These are phyloP conservation scores for Stylophora pistillata DNA, from an alignment of 64 coral and sea anemone genomes.

Conservation along the genomic window DNA sequence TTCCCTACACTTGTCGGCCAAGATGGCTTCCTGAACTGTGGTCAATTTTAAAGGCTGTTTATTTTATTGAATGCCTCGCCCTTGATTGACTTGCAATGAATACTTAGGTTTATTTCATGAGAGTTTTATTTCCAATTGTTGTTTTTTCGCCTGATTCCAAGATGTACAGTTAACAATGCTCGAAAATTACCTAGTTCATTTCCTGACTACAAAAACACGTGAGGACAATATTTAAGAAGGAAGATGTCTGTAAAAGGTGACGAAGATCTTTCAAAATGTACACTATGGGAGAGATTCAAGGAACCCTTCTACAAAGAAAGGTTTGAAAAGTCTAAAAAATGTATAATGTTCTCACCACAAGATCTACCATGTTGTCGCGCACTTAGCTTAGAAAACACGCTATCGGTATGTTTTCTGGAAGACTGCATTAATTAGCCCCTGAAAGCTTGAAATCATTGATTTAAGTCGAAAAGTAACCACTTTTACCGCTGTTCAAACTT, in stretches of 20 bases:
- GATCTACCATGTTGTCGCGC: not conserved
- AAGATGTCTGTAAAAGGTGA: slow-evolving; percentile 4
- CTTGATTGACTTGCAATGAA: not conserved
- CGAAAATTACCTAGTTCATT: not conserved
- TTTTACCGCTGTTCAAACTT: too few species aligned
- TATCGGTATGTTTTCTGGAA: too few species aligned
- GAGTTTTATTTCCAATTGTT: not conserved
- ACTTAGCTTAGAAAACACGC: too few species aligned
- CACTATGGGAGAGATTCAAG: slow-evolving; percentile 1
- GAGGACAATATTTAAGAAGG: not conserved
- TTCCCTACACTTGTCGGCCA: not conserved
- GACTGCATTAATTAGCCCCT: too few species aligned
- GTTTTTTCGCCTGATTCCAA: not conserved
- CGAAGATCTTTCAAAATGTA: not conserved
- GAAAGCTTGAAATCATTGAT: too few species aligned
- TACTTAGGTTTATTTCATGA: not conserved
- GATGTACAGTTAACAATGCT: not conserved
- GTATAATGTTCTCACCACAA: not conserved
- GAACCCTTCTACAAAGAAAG: not conserved
- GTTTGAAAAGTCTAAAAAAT: not conserved
- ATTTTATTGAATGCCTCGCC: not conserved
- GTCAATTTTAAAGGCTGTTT: not conserved
- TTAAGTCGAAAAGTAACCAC: too few species aligned
- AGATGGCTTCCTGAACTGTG: slow-evolving; percentile 1
- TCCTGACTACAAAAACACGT: not conserved